Conservation (phyloP, 37 sponge, comb jelly and placozoan species). For the Oopsacas minuta region DNA sequence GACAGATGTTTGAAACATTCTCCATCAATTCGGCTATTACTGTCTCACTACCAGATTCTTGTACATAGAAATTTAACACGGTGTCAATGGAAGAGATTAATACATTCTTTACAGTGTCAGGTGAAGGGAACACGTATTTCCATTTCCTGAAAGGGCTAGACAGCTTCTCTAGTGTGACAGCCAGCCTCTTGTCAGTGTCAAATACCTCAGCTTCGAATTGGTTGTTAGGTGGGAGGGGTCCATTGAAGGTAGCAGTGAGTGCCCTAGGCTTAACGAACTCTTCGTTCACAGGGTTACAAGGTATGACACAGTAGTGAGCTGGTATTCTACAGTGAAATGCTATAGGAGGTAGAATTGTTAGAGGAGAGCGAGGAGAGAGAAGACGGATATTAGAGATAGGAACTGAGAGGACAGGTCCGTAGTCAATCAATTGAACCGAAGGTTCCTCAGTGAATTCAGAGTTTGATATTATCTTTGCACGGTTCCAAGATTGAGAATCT, state of each 20-base stretch:
- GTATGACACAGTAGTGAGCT: not conserved
- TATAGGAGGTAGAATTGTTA: not conserved
- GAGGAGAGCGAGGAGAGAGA: not conserved
- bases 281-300: not conserved
- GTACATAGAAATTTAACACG: not conserved
- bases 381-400: not conserved
- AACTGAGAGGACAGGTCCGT: not conserved
- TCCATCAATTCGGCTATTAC: not conserved
- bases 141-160: not conserved
- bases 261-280: not conserved
- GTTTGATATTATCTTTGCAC: not conserved
- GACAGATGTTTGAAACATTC: not conserved
- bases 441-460: not conserved
- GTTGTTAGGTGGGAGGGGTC: not conserved
- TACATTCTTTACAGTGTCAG: not conserved
- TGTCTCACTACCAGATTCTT: not conserved
- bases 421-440: not conserved
- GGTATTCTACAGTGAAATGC: not conserved
- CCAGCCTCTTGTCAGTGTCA: not conserved
- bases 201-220: slow-evolving; percentile 1
- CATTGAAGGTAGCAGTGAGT: slow-evolving; percentile 1
- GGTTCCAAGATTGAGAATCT: not conserved
- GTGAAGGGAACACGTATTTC: not conserved
- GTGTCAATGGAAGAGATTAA: not conserved
- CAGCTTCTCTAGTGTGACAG: not conserved